These are phyloP conservation scores for Myoxocephalus aenaeus DNA, from an alignment of 2,797 vertebrate genomes.

Conservation along the genomic window DNA sequence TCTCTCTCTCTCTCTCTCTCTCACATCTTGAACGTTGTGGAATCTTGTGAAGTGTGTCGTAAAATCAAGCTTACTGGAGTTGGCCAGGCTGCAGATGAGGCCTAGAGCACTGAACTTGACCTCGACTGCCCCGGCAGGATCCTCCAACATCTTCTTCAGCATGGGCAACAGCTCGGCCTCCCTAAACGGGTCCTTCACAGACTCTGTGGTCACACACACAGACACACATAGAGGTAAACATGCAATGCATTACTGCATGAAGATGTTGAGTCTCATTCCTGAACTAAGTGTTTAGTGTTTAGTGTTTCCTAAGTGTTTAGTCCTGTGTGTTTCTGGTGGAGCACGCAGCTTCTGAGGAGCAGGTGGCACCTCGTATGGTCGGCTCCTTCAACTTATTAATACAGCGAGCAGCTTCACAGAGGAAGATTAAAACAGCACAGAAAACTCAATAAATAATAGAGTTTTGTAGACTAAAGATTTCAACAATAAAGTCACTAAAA, in stretches of 20 bases:
- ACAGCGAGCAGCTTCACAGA: not conserved
- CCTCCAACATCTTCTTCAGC: slow-evolving; percentile 88
- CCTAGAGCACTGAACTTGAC: slow-evolving; percentile 90
- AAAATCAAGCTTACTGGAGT: slow-evolving; percentile 82
- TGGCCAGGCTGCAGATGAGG: slow-evolving; percentile 89
- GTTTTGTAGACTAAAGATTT: not conserved
- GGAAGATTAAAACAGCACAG: not conserved
- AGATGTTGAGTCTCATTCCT: not conserved
- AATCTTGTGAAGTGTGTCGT: not conserved
- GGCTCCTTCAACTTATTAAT: too few relatives aligned
- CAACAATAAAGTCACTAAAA: not conserved
- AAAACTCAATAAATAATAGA: not conserved
- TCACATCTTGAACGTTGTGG: not conserved
- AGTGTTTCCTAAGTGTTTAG: too few relatives aligned
- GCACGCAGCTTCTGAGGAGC: too few relatives aligned
- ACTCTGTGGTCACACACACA: slow-evolving; percentile 75
- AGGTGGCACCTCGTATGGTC: too few relatives aligned
- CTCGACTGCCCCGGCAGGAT: slow-evolving; percentile 86
- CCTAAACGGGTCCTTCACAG: slow-evolving; percentile 82
- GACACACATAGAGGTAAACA: not conserved
- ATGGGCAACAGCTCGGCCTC: slow-evolving; percentile 83
- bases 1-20: too few relatives aligned
- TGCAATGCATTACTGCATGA: not conserved
- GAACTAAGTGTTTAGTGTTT: too few relatives aligned
- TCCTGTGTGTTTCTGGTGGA: not conserved